phyloP scores from a whole-genome alignment of 2,888 invertebrate genomes.

The Chouioia cunea region DNA sequence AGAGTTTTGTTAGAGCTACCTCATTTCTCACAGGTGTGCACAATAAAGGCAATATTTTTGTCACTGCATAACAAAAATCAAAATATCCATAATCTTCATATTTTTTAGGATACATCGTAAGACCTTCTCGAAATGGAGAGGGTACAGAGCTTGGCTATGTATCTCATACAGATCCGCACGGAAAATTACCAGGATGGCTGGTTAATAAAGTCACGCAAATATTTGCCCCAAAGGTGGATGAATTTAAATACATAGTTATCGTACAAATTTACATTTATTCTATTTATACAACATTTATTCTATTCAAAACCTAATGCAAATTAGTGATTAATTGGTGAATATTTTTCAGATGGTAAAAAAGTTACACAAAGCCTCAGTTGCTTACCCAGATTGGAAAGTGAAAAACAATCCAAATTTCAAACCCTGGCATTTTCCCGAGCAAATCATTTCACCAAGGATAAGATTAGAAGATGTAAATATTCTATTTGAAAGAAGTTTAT shows the following conservation, averaged over 20 bases:
- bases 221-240: conserved; percentile 81
- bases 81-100: conserved; percentile 8
- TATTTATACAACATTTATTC: conserved; percentile 7
- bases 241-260: too few relatives aligned
- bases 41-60: neutral
- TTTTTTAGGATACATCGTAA: conserved; percentile 74
- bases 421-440: conserved; percentile 91
- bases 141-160: conserved; percentile 89
- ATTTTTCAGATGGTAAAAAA: conserved; percentile 78
- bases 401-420: conserved; percentile 81
- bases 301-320: conserved; percentile 19
- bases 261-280: conserved; percentile 3
- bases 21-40: conserved; percentile 74
- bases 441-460: conserved; percentile 81
- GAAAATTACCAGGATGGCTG: conserved; percentile 88
- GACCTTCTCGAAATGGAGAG: conserved; percentile 70
- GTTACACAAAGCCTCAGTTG: conserved; percentile 84
- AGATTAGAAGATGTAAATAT: conserved; percentile 77
- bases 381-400: conserved; percentile 86
- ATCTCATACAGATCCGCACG: conserved; percentile 90
- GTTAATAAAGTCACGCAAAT: conserved; percentile 90
- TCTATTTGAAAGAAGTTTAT: neutral
- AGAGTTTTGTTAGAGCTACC: conserved; percentile 81
- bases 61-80: neutral
- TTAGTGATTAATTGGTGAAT: conserved; percentile 27